A percentile compares a stretch with the other conserved stretches of the same genome.
Conservation (phyloP, 2,888 invertebrate species). For the Pachydiplax longipennis region DNA sequence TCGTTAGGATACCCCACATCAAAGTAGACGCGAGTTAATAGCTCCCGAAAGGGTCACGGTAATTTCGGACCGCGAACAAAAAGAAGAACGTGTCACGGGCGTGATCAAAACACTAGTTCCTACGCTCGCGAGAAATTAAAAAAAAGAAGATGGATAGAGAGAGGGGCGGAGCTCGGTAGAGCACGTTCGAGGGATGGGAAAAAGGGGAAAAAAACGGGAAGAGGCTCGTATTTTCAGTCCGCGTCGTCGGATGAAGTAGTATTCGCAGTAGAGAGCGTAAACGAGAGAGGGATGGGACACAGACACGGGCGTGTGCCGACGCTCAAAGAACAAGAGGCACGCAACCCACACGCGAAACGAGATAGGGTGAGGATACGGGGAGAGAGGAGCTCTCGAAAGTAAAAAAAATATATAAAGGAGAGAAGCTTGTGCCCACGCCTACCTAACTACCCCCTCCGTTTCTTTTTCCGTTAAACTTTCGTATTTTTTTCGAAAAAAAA, state of each 20-base stretch:
- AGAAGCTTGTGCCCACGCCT: constrained; percentile 13
- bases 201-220: background rate
- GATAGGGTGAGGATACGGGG: background rate
- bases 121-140: background rate
- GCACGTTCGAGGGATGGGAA: background rate
- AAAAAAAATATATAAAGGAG: background rate
- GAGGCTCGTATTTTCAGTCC: background rate
- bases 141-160: background rate
- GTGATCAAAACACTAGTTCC: background rate
- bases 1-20: background rate
- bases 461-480: background rate
- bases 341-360: constrained; percentile 26
- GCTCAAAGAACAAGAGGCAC: constrained; percentile 5
- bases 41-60: background rate
- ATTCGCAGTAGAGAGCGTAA: background rate
- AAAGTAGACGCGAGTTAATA: background rate
- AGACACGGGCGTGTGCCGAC: background rate
- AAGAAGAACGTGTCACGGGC: background rate
- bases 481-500: background rate
- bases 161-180: background rate
- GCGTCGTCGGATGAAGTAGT: background rate
- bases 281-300: background rate
- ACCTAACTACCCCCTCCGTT: background rate
- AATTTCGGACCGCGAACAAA: background rate
- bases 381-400: background rate